phyloP scores from a whole-genome alignment of 2,888 invertebrate genomes.

The Syrphus vitripennis region DNA sequence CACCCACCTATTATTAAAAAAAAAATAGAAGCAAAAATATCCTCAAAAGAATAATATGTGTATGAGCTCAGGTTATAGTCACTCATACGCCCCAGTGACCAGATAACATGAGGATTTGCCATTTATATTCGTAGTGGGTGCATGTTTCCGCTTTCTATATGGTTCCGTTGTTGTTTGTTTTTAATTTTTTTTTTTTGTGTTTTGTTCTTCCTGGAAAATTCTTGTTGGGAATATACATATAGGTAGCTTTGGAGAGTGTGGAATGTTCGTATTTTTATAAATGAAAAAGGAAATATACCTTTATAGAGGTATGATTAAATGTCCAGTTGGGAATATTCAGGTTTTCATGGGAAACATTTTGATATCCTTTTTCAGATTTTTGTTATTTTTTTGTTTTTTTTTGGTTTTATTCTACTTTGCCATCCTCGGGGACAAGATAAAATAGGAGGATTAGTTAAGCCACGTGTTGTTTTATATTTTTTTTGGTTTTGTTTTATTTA shows the following conservation, averaged over 20 bases:
- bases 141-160: conserved; percentile 41
- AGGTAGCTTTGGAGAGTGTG: background rate
- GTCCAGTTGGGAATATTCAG: conserved; percentile 45
- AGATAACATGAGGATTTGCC: conserved; percentile 62
- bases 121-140: conserved; percentile 40
- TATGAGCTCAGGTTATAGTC: conserved; percentile 26
- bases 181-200: background rate
- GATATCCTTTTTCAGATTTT: conserved; percentile 37
- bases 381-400: conserved; percentile 1
- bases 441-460: conserved; percentile 30
- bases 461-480: conserved; percentile 17
- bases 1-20: background rate
- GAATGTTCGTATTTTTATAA: conserved; percentile 12
- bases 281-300: conserved; percentile 34
- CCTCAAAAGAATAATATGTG: conserved; percentile 36
- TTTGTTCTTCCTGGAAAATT: background rate
- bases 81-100: conserved; percentile 61
- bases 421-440: conserved; percentile 24
- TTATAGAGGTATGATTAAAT: conserved; percentile 51
- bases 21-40: background rate
- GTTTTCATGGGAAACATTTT: conserved; percentile 5
- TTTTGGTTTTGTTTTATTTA: background rate
- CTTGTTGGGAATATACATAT: background rate
- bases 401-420: background rate
- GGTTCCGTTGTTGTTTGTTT: conserved; percentile 33